Evolutionary conservation across 2,113 vertebrate genomes (phyloP).

Genomic region (Taxidea taxus): DNA sequence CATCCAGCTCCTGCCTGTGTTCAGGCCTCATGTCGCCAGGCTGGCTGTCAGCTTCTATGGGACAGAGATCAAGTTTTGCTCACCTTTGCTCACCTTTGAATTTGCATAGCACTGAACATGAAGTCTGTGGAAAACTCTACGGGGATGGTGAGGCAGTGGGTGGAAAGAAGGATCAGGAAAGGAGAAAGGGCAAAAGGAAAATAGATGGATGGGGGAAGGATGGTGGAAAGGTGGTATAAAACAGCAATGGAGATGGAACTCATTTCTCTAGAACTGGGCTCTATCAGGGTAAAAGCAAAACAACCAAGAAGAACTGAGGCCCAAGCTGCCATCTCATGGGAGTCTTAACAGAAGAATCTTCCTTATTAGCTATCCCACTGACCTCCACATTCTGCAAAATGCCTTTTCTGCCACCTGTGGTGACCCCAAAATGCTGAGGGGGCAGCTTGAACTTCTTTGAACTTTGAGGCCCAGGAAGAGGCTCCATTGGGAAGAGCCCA

Average conservation of each 20-base stretch:
- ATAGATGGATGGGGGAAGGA: neutral
- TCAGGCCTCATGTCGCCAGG: neutral
- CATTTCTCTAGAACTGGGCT: neutral
- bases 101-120: neutral
- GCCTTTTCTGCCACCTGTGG: neutral
- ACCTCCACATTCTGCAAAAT: neutral
- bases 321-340: neutral
- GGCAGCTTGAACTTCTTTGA: neutral
- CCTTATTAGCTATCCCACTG: neutral
- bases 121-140: neutral
- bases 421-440: no score
- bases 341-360: neutral
- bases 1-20: neutral
- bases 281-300: neutral
- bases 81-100: neutral
- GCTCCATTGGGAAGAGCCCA: neutral
- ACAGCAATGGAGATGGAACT: neutral
- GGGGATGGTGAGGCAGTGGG: neutral
- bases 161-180: neutral
- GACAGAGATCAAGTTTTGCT: neutral
- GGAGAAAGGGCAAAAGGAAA: neutral
- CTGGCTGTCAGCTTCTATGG: neutral
- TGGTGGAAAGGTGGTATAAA: neutral
- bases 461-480: neutral
- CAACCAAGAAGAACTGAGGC: neutral